Evolutionary conservation across 2,797 vertebrate species (phyloP), one percentile per base, ranked within the genome.

Genomic region (Anas flavirostris): DNA sequence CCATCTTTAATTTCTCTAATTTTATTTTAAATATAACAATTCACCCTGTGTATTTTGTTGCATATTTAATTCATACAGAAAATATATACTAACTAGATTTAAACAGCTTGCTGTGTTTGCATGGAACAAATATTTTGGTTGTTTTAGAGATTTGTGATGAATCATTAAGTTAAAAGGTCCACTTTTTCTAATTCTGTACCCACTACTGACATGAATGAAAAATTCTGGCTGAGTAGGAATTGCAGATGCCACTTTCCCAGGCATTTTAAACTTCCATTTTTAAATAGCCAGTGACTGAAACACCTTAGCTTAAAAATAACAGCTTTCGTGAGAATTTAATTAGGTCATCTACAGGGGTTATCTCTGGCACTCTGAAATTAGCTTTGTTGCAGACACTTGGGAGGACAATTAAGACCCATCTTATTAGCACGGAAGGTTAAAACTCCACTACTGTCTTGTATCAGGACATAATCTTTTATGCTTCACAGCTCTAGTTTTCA

Each of bases 381-480:
- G 60, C 91, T 95, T 91, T 94, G 70, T 94, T 95, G 75, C 58
- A 83, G 86, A 88, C 77, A 74, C 58, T 76, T 95, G 67, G 60
- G 90, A 96, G 84, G 77, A 94, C 88, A 94, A 86, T 93, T 95
- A 93, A 82, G 87, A 93, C 62, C 70, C 68, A 53, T 93, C 76
- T 94, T 95, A 95, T 95, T 95, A 96, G 79, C 62, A 83, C 39
- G 91, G 92, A 95, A 96, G 94, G 82, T 95, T 95, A 91, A 96
- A 97, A 91, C 70, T 96, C 76, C 82, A 63, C 35, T 69, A 93
- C 87, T 94, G 93, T 94, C 93, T 88, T 96, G 62, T 92, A 93
- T 82, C 80, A 95, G 89, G 81, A 93, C 93, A 93, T 79, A 88
- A 92, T 94, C 81, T 96, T 97, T 96, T 87, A 95, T 86, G 87